Evolutionary conservation across 2,113 vertebrate genomes (phyloP).

Genomic region (Bubalus kerabau): DNA sequence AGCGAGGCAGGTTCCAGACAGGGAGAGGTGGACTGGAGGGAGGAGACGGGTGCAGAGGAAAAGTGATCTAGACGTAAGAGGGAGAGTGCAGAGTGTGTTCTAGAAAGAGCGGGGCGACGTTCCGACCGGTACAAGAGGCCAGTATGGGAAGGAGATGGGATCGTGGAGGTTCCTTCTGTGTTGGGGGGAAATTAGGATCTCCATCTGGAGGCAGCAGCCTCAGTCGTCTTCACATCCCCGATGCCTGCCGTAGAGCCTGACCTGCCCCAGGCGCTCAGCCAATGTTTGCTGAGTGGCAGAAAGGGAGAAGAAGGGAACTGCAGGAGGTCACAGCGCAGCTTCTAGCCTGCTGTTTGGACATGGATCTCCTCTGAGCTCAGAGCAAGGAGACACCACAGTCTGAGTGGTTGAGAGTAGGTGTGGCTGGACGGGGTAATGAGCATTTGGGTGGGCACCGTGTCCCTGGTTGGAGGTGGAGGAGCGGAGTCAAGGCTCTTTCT

Average conservation of each 20-base stretch:
- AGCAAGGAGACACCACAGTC: background rate
- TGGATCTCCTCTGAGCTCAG: fast-evolving
- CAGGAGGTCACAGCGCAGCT: background rate
- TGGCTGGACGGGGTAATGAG: background rate
- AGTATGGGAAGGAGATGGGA: background rate
- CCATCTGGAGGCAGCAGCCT: background rate
- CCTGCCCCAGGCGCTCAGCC: background rate
- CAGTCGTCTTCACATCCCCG: background rate
- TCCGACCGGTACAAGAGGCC: background rate
- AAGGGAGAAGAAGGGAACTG: background rate
- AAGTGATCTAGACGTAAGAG: background rate
- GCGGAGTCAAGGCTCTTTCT: background rate
- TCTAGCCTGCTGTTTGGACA: background rate
- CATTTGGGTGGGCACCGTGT: background rate
- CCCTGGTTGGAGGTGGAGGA: background rate
- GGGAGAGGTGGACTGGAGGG: background rate
- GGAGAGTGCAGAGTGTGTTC: background rate
- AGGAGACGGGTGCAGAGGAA: background rate
- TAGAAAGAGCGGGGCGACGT: background rate
- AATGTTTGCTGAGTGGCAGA: background rate
- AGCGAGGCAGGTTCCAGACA: background rate
- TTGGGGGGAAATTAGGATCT: background rate
- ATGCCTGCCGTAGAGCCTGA: background rate
- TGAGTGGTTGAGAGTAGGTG: too few species aligned
- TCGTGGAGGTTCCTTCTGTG: background rate